These are phyloP conservation scores for Elmis aenea DNA, from an alignment of 2,888 invertebrate genomes.

Conservation along the genomic window DNA sequence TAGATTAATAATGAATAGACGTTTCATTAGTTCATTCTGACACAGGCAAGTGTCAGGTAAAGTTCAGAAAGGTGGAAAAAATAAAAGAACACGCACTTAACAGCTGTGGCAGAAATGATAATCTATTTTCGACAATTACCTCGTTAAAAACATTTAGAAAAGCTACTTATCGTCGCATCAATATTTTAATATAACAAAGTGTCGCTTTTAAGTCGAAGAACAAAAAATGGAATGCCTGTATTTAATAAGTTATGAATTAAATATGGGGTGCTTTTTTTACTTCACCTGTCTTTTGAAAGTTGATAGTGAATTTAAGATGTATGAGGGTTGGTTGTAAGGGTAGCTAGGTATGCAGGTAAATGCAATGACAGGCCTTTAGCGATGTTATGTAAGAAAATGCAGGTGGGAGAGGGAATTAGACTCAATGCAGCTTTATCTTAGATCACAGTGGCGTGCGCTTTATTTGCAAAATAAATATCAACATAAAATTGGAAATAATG, in stretches of 20 bases:
- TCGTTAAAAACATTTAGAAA: no score
- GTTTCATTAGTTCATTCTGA: constrained; percentile 36
- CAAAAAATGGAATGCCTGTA: not conserved
- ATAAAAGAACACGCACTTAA: no score
- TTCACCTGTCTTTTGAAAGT: not conserved
- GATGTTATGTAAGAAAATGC: constrained; percentile 31
- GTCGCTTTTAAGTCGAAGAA: no score
- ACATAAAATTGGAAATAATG: no score
- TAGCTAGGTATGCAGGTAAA: constrained; percentile 39
- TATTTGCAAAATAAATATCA: no score
- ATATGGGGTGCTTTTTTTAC: not conserved
- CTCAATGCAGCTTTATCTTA: no score
- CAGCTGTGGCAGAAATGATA: no score
- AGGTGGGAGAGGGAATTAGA: no score
- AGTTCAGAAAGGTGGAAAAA: constrained; percentile 5
- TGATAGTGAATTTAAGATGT: constrained; percentile 4
- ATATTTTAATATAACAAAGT: no score
- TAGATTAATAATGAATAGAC: constrained; percentile 38
- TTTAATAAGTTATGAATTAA: not conserved
- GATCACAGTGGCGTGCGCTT: no score
- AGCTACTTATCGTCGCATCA: no score
- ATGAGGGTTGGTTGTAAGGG: constrained; percentile 19
- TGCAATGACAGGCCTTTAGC: constrained; percentile 40
- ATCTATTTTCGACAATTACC: no score
- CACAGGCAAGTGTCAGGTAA: constrained; percentile 31